phyloP scores from a whole-genome alignment of 1,140 invertebrate genomes.

The Drosophila kanapiae region DNA sequence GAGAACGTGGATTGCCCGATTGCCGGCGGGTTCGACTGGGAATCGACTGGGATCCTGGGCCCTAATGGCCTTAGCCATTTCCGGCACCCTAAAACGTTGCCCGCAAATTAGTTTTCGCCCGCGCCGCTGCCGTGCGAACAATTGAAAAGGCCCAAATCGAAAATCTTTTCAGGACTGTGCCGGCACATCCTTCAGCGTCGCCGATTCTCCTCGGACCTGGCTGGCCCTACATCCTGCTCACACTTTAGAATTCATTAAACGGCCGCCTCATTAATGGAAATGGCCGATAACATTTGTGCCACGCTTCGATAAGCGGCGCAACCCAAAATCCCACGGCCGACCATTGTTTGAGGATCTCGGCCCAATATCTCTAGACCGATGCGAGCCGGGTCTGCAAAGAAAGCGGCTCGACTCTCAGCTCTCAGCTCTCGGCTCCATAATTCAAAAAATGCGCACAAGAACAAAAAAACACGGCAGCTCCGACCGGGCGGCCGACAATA shows the following conservation, averaged over 20 bases:
- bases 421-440: constrained; percentile 58
- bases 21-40: constrained; percentile 19
- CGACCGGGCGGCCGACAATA: constrained; percentile 62
- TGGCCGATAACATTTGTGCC: constrained; percentile 81
- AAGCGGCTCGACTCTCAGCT: background rate
- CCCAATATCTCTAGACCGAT: constrained; percentile 69
- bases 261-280: constrained; percentile 81
- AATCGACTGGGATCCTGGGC: constrained; percentile 27
- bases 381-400: background rate
- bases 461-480: constrained; percentile 60
- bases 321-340: constrained; percentile 38
- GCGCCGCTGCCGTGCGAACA: constrained; percentile 71
- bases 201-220: constrained; percentile 6
- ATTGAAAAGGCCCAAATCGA: constrained; percentile 79
- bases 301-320: constrained; percentile 77
- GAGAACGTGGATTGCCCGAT: constrained; percentile 12
- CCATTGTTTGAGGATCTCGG: constrained; percentile 70
- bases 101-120: constrained; percentile 79
- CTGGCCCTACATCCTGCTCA: constrained; percentile 37
- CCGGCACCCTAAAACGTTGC: constrained; percentile 77
- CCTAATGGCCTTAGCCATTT: constrained; percentile 81
- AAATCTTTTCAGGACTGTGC: constrained; percentile 70
- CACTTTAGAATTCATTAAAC: constrained; percentile 83
- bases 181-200: constrained; percentile 62
- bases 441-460: constrained; percentile 71